phyloP scores from a whole-genome alignment of 1,140 invertebrate species.

The Panulirus ornatus region DNA sequence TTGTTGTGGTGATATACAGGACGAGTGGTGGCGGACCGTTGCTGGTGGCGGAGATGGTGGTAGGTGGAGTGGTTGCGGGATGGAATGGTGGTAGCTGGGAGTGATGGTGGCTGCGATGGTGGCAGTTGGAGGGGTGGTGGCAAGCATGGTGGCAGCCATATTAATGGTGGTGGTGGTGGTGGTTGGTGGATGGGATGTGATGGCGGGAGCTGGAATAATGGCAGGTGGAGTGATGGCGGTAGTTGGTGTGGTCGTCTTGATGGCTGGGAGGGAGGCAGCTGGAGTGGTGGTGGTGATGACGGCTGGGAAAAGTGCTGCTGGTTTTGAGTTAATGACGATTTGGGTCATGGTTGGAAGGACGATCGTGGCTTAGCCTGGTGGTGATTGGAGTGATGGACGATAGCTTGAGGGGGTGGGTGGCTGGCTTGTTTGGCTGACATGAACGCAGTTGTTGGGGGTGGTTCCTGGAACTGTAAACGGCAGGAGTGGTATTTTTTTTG shows the following conservation, averaged over 20 bases:
- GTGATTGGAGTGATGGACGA: no score
- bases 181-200: neutral
- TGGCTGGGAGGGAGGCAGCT: neutral
- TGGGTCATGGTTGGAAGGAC: no score
- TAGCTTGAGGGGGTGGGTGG: no score
- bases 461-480: no score
- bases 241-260: neutral
- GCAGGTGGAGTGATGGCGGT: neutral
- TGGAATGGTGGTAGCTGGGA: neutral
- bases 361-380: no score
- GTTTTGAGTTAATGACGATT: no score
- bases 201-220: neutral
- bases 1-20: constrained; percentile 43
- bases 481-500: no score
- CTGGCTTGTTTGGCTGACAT: no score
- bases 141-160: neutral
- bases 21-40: neutral
- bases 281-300: neutral
- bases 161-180: neutral
- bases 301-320: neutral
- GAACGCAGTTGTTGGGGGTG: no score
- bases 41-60: constrained; percentile 2
- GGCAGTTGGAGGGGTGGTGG: neutral
- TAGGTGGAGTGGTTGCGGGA: neutral
- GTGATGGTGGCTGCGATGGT: neutral